Evolutionary conservation across 2,113 vertebrate genomes (phyloP).

Genomic region (Lepidothrix coronata): DNA sequence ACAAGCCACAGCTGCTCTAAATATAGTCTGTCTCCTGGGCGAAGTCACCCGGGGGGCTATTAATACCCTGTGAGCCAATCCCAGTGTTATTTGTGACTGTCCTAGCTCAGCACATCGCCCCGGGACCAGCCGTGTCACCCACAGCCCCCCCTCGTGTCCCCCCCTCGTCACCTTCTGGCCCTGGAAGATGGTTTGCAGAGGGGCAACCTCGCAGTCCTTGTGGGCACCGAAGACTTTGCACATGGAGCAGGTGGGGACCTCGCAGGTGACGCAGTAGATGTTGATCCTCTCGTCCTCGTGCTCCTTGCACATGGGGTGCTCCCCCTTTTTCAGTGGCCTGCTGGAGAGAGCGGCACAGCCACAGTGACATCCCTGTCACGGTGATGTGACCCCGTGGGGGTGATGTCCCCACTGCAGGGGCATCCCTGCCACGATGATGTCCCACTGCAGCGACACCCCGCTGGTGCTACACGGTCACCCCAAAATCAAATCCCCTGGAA

Average conservation of each 20-base stretch:
- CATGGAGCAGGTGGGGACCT: constrained; percentile 92
- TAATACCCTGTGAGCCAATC: constrained; percentile 14
- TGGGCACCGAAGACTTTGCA: constrained; percentile 96
- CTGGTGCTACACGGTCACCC: not conserved
- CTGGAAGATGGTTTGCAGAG: constrained; percentile 84
- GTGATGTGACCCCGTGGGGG: accelerated
- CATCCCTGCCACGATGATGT: accelerated
- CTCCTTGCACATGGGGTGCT: constrained; percentile 91
- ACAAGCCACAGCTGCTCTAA: constrained; percentile 24
- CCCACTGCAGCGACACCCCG: accelerated
- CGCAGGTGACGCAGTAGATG: constrained; percentile 93
- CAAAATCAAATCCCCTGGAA: not conserved
- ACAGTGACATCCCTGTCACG: accelerated
- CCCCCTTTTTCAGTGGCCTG: constrained; percentile 83
- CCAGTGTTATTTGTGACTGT: constrained; percentile 42
- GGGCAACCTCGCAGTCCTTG: constrained; percentile 94
- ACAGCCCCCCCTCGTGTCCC: accelerated
- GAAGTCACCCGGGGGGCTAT: constrained; percentile 16
- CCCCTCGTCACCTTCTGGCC: constrained; percentile 76
- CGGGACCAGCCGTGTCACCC: not conserved
- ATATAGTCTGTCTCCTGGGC: constrained; percentile 66
- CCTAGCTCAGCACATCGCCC: constrained; percentile 49
- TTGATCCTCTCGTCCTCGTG: constrained; percentile 96
- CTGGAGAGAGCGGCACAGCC: not conserved
- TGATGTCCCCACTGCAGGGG: accelerated